These are phyloP conservation scores for Lota lota DNA, from an alignment of 2,113 vertebrate genomes.

Conservation along the genomic window DNA sequence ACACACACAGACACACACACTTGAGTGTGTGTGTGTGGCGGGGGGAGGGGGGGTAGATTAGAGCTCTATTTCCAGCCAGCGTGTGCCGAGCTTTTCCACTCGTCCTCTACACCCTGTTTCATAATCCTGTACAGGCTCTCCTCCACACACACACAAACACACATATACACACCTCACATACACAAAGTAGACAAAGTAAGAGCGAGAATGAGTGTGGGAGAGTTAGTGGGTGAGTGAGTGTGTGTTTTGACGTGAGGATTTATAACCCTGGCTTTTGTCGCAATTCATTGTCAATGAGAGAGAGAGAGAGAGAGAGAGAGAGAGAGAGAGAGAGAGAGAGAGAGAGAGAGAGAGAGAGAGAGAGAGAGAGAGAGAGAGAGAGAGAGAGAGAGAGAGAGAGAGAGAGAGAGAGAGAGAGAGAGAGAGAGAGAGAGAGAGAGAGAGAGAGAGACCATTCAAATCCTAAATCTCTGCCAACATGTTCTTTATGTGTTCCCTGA, in stretches of 20 bases:
- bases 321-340: too few relatives aligned
- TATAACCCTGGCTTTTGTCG: not conserved
- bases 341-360: too few relatives aligned
- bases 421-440: not conserved
- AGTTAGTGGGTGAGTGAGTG: not conserved
- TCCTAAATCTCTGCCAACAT: not conserved
- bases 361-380: too few relatives aligned
- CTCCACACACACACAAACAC: slow-evolving; percentile 13
- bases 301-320: too few relatives aligned
- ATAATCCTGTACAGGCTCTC: slow-evolving; percentile 13
- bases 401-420: too few relatives aligned
- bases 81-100: not conserved
- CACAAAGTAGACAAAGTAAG: not conserved
- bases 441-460: not conserved
- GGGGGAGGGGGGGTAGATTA: slow-evolving; percentile 8
- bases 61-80: slow-evolving; percentile 31
- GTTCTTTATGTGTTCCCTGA: not conserved
- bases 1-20: slow-evolving; percentile 11
- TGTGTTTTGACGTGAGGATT: not conserved
- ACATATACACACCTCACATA: slow-evolving; percentile 5
- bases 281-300: not conserved
- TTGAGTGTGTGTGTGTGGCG: slow-evolving; percentile 12
- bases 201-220: not conserved
- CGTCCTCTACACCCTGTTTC: slow-evolving; percentile 6
- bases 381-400: too few relatives aligned